Evolutionary conservation across 1,140 invertebrate genomes (phyloP).

Genomic region (Drosophila arizonae): DNA sequence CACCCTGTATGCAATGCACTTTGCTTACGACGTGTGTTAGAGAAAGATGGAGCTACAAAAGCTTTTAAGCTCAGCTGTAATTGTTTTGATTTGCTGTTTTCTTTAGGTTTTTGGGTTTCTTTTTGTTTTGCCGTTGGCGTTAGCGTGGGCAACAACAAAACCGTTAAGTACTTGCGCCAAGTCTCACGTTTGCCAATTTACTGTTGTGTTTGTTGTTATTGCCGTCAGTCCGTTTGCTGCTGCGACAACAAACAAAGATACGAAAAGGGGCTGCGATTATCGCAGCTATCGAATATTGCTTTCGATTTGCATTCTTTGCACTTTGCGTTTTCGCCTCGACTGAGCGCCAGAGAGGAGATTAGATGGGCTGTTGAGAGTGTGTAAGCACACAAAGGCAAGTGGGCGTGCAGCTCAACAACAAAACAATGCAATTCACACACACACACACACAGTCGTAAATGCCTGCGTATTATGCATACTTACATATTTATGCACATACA

Average conservation of each 20-base stretch:
- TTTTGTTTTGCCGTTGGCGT: background rate
- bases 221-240: background rate
- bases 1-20: background rate
- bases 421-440: slow-evolving; percentile 13
- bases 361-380: background rate
- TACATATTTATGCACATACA: too few species aligned
- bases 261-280: slow-evolving; percentile 17
- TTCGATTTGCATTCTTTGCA: slow-evolving; percentile 41
- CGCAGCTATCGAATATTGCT: slow-evolving; percentile 28
- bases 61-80: slow-evolving; percentile 6
- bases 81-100: too few species aligned
- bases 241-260: slow-evolving; percentile 10
- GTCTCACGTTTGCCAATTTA: background rate
- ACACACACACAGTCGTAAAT: background rate
- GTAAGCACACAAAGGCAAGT: slow-evolving; percentile 21
- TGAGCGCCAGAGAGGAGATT: slow-evolving; percentile 6
- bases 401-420: slow-evolving; percentile 32
- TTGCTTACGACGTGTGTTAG: background rate
- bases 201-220: slow-evolving; percentile 3
- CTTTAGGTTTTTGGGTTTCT: background rate
- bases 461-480: background rate
- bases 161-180: background rate
- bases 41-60: background rate
- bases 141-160: background rate
- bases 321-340: slow-evolving; percentile 6